Evolutionary conservation across 2,113 vertebrate species (phyloP).

Genomic region (Heterocephalus glaber): DNA sequence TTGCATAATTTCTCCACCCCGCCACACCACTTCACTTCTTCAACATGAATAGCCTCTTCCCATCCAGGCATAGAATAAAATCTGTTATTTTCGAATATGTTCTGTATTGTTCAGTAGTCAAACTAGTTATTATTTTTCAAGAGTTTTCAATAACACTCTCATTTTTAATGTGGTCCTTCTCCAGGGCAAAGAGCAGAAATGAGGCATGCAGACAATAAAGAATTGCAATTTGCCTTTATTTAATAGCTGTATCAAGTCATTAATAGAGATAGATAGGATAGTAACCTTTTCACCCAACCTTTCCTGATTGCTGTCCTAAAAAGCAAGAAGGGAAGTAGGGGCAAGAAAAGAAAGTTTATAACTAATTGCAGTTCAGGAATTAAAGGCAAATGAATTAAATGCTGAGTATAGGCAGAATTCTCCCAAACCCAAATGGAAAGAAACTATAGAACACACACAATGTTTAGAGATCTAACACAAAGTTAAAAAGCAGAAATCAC

Average conservation of each 20-base stretch:
- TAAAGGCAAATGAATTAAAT: conserved; percentile 78
- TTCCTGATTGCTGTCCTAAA: conserved; percentile 84
- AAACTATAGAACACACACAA: background rate
- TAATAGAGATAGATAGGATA: conserved; percentile 85
- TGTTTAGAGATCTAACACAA: conserved; percentile 48
- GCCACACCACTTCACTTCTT: background rate
- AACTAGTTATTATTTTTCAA: conserved; percentile 85
- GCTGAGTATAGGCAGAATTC: conserved; percentile 55
- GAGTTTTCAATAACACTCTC: conserved; percentile 87
- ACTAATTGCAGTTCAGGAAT: conserved; percentile 84
- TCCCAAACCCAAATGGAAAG: conserved; percentile 23
- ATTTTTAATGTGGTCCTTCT: conserved; percentile 86
- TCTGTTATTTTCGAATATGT: conserved; percentile 26
- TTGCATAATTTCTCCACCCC: conserved; percentile 40
- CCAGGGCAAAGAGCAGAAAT: conserved; percentile 82
- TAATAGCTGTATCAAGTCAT: conserved; percentile 86
- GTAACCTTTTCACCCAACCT: conserved; percentile 81
- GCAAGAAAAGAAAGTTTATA: conserved; percentile 75
- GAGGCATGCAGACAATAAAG: conserved; percentile 84
- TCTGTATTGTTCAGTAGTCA: conserved; percentile 71
- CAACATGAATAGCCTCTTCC: background rate
- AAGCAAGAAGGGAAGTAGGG: conserved; percentile 72
- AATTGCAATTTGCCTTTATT: conserved; percentile 87
- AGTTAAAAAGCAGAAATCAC: background rate
- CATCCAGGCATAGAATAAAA: rapidly evolving